These are phyloP conservation scores for Dermolepida albohirtum DNA, from an alignment of 2,888 invertebrate species.

Conservation along the genomic window DNA sequence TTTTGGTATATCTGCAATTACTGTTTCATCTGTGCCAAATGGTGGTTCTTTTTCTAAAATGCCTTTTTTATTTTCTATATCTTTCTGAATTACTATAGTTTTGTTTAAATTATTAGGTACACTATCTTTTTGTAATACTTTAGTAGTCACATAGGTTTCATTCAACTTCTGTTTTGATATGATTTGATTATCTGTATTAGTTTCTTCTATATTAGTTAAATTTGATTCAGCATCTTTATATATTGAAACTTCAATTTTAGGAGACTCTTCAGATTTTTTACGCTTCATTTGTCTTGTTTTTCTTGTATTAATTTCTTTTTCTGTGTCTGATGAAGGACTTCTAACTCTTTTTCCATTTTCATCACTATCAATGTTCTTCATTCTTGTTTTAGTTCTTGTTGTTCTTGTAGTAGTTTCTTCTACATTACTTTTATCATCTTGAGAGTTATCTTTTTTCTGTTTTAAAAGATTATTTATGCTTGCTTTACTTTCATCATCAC, in stretches of 20 bases:
- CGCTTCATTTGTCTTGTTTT: conserved; percentile 47
- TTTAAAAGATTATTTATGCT: conserved; percentile 35
- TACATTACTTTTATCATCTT: not conserved
- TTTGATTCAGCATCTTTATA: not conserved
- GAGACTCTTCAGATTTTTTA: conserved; percentile 9
- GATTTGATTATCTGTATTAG: conserved; percentile 22
- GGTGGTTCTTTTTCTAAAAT: conserved; percentile 29
- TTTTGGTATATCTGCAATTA: conserved; percentile 31
- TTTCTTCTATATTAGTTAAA: conserved; percentile 15
- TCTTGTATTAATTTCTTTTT: conserved; percentile 34
- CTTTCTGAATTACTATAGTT: not conserved
- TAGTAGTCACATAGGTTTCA: not conserved
- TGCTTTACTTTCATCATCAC: conserved; percentile 49
- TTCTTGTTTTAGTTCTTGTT: conserved; percentile 47
- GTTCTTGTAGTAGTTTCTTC: conserved; percentile 28
- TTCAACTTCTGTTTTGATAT: conserved; percentile 28
- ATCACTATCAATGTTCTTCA: conserved; percentile 31
- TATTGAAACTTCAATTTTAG: not conserved
- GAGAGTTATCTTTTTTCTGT: conserved; percentile 12
- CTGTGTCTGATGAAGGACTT: conserved; percentile 40
- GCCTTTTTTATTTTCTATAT: conserved; percentile 2
- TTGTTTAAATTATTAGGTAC: conserved; percentile 2
- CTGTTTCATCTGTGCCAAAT: conserved; percentile 1
- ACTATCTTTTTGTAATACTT: not conserved
- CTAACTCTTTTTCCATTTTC: conserved; percentile 37